Evolutionary conservation across 1,140 invertebrate genomes (phyloP).

Genomic region (Drosophila nikananu): DNA sequence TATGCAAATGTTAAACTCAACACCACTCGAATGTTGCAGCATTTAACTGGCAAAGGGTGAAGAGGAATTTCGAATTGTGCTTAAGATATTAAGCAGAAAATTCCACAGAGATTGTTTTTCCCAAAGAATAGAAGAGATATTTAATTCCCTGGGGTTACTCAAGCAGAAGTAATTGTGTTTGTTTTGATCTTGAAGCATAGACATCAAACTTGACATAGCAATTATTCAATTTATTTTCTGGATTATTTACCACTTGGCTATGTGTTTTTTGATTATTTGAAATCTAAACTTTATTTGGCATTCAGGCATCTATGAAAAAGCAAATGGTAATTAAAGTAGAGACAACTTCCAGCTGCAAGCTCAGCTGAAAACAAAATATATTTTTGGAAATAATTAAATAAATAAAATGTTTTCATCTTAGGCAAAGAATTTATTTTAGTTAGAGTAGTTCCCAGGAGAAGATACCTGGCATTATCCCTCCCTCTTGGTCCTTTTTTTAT

Average conservation of each 20-base stretch:
- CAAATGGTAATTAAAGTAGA: not conserved
- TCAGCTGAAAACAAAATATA: not conserved
- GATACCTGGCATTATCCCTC: not conserved
- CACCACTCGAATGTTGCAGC: slow-evolving; percentile 8
- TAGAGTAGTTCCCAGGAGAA: slow-evolving; percentile 6
- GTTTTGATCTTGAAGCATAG: slow-evolving; percentile 5
- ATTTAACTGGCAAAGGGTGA: slow-evolving; percentile 21
- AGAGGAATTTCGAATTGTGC: not conserved
- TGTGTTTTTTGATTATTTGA: not conserved
- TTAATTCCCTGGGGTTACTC: not conserved
- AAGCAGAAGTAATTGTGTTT: slow-evolving; percentile 7
- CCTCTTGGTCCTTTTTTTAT: not conserved
- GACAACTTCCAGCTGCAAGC: no score
- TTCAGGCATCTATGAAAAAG: no score
- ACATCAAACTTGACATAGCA: slow-evolving; percentile 4
- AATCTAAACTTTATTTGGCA: not conserved
- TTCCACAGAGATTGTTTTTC: not conserved
- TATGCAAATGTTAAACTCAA: slow-evolving; percentile 45
- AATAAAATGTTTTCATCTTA: not conserved
- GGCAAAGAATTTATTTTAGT: not conserved
- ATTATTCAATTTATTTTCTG: slow-evolving; percentile 12
- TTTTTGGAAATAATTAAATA: not conserved
- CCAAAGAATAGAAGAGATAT: not conserved
- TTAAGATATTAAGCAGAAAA: slow-evolving; percentile 3
- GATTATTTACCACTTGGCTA: not conserved